phyloP scores from a whole-genome alignment of 2,113 vertebrate species.

The Seriola dumerili region DNA sequence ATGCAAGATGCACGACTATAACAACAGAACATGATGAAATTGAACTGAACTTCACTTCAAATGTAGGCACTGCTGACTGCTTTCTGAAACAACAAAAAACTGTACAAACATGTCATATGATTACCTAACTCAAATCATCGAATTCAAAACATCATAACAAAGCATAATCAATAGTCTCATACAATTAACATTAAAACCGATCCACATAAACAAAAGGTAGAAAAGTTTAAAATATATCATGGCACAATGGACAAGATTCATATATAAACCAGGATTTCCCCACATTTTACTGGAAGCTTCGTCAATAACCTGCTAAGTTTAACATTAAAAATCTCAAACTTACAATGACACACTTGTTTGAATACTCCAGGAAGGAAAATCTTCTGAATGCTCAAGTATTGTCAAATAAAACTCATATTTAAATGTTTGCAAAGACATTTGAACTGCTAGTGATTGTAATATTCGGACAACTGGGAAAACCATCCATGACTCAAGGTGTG shows the following conservation, averaged over 20 bases:
- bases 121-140: not conserved
- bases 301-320: not conserved
- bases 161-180: not conserved
- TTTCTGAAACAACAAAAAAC: not conserved
- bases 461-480: not conserved
- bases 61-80: not conserved
- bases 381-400: not conserved
- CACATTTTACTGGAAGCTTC: not conserved
- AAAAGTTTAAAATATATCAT: constrained; percentile 3
- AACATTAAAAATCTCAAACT: not conserved
- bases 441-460: not conserved
- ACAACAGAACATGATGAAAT: not conserved
- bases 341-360: not conserved
- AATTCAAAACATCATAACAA: not conserved
- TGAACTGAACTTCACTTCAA: not conserved
- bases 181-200: constrained; percentile 5
- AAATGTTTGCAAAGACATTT: not conserved
- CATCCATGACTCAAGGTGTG: not conserved
- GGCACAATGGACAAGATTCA: constrained; percentile 17
- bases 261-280: constrained; percentile 1
- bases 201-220: not conserved
- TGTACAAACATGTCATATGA: not conserved
- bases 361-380: not conserved
- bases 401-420: not conserved
- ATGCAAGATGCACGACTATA: not conserved